Percentiles rank a stretch among this genome's conserved stretches.
Conservation (phyloP, 2,113 vertebrate species). For the Dipodomys ordii region DNA sequence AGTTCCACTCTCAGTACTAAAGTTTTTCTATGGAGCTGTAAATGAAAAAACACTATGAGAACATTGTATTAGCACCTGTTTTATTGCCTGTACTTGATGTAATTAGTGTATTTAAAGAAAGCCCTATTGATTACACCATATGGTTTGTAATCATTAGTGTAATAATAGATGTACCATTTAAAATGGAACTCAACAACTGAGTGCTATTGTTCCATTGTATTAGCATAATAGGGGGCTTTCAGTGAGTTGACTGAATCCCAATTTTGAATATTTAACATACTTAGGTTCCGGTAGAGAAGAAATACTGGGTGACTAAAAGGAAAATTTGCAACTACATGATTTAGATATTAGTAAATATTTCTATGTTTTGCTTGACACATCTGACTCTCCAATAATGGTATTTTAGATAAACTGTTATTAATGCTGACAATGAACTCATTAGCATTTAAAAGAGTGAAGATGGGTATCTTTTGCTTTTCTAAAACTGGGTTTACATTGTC, state of each 20-base stretch:
- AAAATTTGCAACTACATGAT: constrained; percentile 29
- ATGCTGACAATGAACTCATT: constrained; percentile 15
- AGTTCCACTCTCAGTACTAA: constrained; percentile 38
- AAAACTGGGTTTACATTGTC: neutral
- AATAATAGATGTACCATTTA: constrained; percentile 76
- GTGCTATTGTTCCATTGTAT: constrained; percentile 7
- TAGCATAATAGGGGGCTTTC: constrained; percentile 12
- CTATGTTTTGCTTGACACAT: neutral
- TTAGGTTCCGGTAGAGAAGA: constrained; percentile 20
- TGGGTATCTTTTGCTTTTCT: neutral
- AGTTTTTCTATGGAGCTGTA: constrained; percentile 76
- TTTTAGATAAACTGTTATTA: constrained; percentile 58
- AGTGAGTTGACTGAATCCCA: constrained; percentile 51
- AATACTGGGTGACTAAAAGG: neutral
- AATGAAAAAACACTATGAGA: constrained; percentile 73
- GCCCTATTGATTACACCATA: constrained; percentile 70
- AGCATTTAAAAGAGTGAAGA: constrained; percentile 30
- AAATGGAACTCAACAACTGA: constrained; percentile 66
- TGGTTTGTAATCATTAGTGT: constrained; percentile 76
- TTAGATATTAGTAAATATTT: constrained; percentile 59
- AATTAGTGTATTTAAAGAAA: constrained; percentile 83
- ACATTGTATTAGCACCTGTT: constrained; percentile 74
- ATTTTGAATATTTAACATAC: constrained; percentile 49
- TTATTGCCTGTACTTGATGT: constrained; percentile 73
- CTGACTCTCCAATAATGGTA: neutral